Base-by-base conservation (phyloP, 2,113 vertebrate genomes). In the Gavialis gangeticus region DNA sequence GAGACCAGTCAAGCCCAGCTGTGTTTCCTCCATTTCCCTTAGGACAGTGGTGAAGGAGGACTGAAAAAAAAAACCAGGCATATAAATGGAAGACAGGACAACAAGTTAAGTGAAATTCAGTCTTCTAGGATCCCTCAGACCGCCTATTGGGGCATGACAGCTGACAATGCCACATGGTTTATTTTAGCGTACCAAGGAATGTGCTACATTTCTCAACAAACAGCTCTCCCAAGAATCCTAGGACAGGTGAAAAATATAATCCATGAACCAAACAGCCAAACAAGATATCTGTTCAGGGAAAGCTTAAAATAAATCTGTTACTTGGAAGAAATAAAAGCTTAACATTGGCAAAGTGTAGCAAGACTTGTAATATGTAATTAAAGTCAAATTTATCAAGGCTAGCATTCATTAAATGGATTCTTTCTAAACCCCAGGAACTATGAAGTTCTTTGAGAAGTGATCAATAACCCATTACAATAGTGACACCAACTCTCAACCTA, bases 391-490 rank as follows among this genome's bases (percentile, higher is more conserved):
- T 94, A 89, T 97, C 95, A 87, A 89, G 82, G n/a, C 69, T 64
- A 83, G 46, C 81, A 62, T 88, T 91, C 87, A 60, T 94, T 96
- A 90, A 28, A 54, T 89, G 85, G 79, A 82, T 85, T 89, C 24
- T 54, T 13, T 73, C 73, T 79, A 46, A 91, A 82, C 63, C 85
- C 16, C 37, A 4, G 24, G 83, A 96, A 85, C 87, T 90, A 55
- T 89, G 91, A 96, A 89, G 95, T 94, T 94, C 92, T 96, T 88
- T 12, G 75, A 86, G 88, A 94, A 83, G 84, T 80, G 90, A 96
- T 98, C 98, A 95, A 97, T 98, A 98, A 96, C 82, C 96, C 91
- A 94, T 97, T 96, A 94, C 82, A 96, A 17, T 12, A 71, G 90
- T 89, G 97, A 93, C 91, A 90, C 56, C 76, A 30, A 37, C 85